Conservation (phyloP, 2,888 invertebrate species). For the Philonicus albiceps region DNA sequence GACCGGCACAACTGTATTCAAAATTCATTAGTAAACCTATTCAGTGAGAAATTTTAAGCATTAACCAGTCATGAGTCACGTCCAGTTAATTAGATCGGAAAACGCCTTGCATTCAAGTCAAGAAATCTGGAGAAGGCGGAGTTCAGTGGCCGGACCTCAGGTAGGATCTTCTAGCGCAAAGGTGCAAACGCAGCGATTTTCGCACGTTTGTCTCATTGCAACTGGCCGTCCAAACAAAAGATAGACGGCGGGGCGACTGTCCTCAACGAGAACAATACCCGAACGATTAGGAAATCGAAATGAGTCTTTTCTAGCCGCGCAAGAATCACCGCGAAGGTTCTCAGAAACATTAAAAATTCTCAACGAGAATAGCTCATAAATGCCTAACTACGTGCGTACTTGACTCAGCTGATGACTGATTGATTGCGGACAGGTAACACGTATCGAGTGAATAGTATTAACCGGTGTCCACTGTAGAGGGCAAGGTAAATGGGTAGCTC, state of each 20-base stretch:
- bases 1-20: neutral
- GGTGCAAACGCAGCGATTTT: neutral
- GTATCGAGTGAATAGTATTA: conserved; percentile 19
- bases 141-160: neutral
- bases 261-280: neutral
- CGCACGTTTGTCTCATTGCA: neutral
- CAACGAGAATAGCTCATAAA: neutral
- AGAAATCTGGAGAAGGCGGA: neutral
- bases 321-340: neutral
- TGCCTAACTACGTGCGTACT: neutral
- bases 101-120: neutral
- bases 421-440: conserved; percentile 25
- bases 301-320: neutral
- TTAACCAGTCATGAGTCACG: neutral
- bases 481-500: neutral
- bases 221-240: neutral
- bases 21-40: conserved; percentile 18
- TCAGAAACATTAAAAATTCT: conserved; percentile 24
- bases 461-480: neutral
- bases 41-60: conserved; percentile 16
- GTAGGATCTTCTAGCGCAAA: neutral
- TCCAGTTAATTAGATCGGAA: conserved; percentile 10
- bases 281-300: neutral
- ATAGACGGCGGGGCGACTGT: neutral
- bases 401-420: conserved; percentile 27